phyloP scores from a whole-genome alignment of 2,888 invertebrate genomes.

The Andricus quercusramuli region DNA sequence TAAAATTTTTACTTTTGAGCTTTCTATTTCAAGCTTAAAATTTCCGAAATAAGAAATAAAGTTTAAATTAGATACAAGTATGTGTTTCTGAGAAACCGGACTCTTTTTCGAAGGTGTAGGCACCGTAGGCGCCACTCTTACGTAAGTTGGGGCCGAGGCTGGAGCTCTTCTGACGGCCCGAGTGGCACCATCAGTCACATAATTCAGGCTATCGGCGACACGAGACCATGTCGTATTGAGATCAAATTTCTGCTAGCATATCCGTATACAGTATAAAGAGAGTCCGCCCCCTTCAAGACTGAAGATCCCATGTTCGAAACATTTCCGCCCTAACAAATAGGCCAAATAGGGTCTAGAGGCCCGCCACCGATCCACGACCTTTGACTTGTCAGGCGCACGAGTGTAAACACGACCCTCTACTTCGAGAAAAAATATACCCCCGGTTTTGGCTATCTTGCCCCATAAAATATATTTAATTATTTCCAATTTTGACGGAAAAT shows the following conservation, averaged over 20 bases:
- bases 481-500: background rate
- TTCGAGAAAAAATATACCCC: background rate
- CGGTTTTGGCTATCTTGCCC: background rate
- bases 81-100: background rate
- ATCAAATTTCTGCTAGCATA: conserved; percentile 36
- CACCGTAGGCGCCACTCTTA: conserved; percentile 1
- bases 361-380: background rate
- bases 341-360: conserved; percentile 15
- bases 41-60: background rate
- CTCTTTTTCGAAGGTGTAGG: background rate
- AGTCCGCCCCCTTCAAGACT: background rate
- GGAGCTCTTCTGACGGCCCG: background rate
- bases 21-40: background rate
- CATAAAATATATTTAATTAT: background rate
- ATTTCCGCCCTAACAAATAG: conserved; percentile 37
- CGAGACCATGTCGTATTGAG: background rate
- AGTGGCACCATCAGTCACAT: conserved; percentile 30
- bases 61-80: background rate
- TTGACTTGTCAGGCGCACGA: conserved; percentile 9
- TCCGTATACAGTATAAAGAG: background rate
- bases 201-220: conserved; percentile 22
- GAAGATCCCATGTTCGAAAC: conserved; percentile 21
- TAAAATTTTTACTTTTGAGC: too few species aligned
- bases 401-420: conserved; percentile 16
- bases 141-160: background rate